Base-by-base conservation (phyloP, 1,140 invertebrate species). In the Drosophila pectinifera region DNA sequence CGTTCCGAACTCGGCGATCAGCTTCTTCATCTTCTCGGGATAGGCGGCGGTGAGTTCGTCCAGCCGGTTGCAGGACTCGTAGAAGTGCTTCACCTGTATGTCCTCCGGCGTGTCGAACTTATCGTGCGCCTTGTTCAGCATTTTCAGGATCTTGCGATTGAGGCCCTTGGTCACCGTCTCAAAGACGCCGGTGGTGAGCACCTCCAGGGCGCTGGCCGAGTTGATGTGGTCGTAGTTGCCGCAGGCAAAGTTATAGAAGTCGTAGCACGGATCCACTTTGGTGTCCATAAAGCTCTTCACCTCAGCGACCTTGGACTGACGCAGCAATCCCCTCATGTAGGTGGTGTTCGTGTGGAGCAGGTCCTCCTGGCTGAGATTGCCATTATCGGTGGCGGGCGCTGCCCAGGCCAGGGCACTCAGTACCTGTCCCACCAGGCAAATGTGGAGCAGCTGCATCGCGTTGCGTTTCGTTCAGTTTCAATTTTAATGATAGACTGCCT, bases 241-340 rank as follows among this genome's bases (percentile, higher is more conserved):
- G 68, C 96, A 96, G 0, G 93, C 93, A 49, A 94, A 95, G 68
- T 93, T 67, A 70, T 95, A 95, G 75, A 95, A 95, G 79, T 95
- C 93, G 0, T 94, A 88, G 58, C 95, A 95, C 31, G 95, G 95
- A 86, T 95, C 90, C 0, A 91, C 93, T 3, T 69, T 91, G 18
- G 68, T 74, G 75, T 95, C 92, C 93, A 95, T 91, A 7, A 65
- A 89, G 34, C 63, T 88, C 1, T 58, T 7, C 4, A 92, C 84
- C 20, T 88, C 83, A 0, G 78, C 76, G 0, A 78, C 72, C 41
- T 91, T 91, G 0, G 83, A 39, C 0, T 41, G 13, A 0, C 73
- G 78, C 39, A 82, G 56, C 38, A 77, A 22, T 1, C 1, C 39
- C 5, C 43, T 45, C 1, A 49, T 51, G n/a, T 61, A 70, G 13